Percentiles rank a stretch among this genome's conserved stretches.
Conservation (phyloP, 2,888 invertebrate species). For the Charanyca ferruginea region DNA sequence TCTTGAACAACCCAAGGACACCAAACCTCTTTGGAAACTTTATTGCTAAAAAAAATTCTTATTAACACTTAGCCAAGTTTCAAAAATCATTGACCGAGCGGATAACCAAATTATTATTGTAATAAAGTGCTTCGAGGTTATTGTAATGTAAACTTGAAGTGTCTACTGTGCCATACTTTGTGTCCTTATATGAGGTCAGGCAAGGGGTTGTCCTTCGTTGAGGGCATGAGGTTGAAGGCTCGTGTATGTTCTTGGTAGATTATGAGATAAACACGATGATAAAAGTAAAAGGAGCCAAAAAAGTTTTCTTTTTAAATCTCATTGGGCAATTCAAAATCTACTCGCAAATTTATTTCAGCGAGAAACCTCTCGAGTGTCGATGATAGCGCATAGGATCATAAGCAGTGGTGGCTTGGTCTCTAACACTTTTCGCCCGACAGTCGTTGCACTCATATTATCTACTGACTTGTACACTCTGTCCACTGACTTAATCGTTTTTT, state of each 20-base stretch:
- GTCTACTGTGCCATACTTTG: constrained; percentile 1
- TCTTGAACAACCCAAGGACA: constrained; percentile 37
- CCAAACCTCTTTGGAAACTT: constrained; percentile 39
- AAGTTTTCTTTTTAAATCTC: too few species aligned
- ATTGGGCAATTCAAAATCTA: too few species aligned
- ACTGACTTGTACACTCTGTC: too few species aligned
- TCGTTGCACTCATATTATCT: too few species aligned
- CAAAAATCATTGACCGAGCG: constrained; percentile 20
- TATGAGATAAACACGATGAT: background rate
- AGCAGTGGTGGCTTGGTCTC: too few species aligned
- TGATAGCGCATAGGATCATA: too few species aligned
- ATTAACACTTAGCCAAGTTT: constrained; percentile 36
- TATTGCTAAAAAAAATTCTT: constrained; percentile 47
- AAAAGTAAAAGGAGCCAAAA: too few species aligned
- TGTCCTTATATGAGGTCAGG: constrained; percentile 27
- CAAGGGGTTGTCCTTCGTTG: constrained; percentile 5
- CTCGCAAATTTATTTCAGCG: too few species aligned
- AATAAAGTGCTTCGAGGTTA: constrained; percentile 17
- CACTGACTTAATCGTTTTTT: too few species aligned
- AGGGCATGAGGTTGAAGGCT: constrained; percentile 3
- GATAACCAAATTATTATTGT: constrained; percentile 21
- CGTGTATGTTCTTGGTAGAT: background rate
- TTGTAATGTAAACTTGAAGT: constrained; percentile 13
- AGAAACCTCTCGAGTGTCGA: too few species aligned
- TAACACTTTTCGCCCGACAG: too few species aligned